Evolutionary conservation across 2,113 vertebrate genomes (phyloP).

Genomic region (Sakesphorus luctuosus): DNA sequence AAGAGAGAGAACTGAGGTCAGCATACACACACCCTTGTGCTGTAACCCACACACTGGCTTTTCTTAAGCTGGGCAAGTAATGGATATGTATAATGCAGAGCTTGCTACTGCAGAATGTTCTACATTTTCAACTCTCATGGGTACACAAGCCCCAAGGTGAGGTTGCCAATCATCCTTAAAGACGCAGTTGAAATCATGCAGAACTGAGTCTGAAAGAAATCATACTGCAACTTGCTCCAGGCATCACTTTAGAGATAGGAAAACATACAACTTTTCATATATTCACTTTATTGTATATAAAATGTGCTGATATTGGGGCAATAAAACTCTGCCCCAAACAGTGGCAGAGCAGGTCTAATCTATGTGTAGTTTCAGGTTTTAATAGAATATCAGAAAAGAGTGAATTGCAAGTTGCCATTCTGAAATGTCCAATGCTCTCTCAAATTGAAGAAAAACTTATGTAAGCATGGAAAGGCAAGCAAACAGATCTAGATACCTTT

Average conservation of each 20-base stretch:
- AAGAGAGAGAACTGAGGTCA: not conserved
- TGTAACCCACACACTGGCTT: not conserved
- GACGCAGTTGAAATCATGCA: not conserved
- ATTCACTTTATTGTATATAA: not conserved
- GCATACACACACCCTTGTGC: not conserved
- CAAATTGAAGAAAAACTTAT: not conserved
- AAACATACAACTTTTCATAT: not conserved
- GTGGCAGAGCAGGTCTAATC: not conserved
- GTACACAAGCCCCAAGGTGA: not conserved
- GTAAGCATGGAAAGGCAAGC: not conserved
- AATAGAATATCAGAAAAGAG: not conserved
- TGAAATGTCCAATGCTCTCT: not conserved
- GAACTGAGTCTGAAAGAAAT: not conserved
- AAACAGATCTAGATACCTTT: not conserved
- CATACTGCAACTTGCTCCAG: not conserved
- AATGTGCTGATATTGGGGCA: not conserved
- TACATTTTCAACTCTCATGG: not conserved
- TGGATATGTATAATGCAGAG: constrained; percentile 4
- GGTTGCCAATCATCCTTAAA: not conserved
- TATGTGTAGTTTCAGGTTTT: not conserved
- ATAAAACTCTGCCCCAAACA: not conserved
- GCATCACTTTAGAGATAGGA: not conserved
- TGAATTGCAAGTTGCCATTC: not conserved
- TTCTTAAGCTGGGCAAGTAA: not conserved
- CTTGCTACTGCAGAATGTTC: not conserved